Base-by-base conservation (phyloP, 2,797 vertebrate species). In the Sebastes hubbsi region DNA sequence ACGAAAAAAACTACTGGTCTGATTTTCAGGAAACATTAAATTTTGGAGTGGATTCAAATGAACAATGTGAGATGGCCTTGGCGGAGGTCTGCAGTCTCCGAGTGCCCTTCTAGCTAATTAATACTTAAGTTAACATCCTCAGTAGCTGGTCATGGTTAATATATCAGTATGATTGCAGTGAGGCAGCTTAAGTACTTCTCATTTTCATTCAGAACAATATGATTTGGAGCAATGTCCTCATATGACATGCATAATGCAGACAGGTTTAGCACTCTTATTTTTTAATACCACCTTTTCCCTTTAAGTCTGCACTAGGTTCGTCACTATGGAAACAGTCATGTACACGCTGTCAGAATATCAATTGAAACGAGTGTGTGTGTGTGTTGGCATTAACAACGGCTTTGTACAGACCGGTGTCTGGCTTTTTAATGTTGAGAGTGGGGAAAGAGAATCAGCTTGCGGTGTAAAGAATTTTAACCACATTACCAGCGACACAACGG, bases 251-350 rank as follows among this genome's bases (percentile, higher is more conserved):
- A 25, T 72, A 59, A 82, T 66, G 29, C 60, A 29, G 34, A 64
- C 62, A 34, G 56, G 24, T 80, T 72, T 61, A 32, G 62, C 24
- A 52, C 66, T 68, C 32, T 62, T 12, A 9, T 18, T 55, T 65
- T 66, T 58, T 49, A 66, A 61, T 54, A 52, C 77, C 70, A 84
- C 56, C 36, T 67, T 79, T 81, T 70, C 60, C 32, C 65, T 79
- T 80, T 62, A 68, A 81, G 52, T 81, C 80, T 73, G 61, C 69
- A 72, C 61, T 38, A 52, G 76, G 78, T 87, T 76, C 7, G 49
- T 90, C 72, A 72, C 91, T 77, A 90, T 92, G 88, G 88, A 77
- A 91, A 93, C 88, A 77, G 72, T 73, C 82, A 77, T 52, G 61
- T 85, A 65, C 54, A 87, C 29, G 42, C 55, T 52, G 29, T 68